phyloP scores from a whole-genome alignment of 2,113 vertebrate species.

The Felis catus region F.catus_Fca126_mat1.0 CM031419.1:81565501-81566000 shows the following conservation, averaged over 20 bases:
- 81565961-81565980: not conserved
- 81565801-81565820: not conserved
- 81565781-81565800: constrained; percentile 7
- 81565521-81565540: not conserved
- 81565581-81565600: not conserved
- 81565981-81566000: not conserved
- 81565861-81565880: not conserved
- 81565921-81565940: not conserved
- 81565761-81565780: not conserved
- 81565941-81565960: not conserved
- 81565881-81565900: not conserved
- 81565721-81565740: constrained; percentile 18
- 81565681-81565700: not conserved
- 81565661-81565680: not conserved
- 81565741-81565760: not conserved
- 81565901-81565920: not conserved
- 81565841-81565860: not conserved
- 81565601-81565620: not conserved
- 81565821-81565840: not conserved
- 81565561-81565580: not conserved
- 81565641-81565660: not conserved
- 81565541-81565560: not conserved
- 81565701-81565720: constrained; percentile 11
- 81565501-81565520: not conserved
- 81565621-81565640: not conserved